phyloP scores from a whole-genome alignment of 1,140 invertebrate species.

The Ganaspis sp. region DNA sequence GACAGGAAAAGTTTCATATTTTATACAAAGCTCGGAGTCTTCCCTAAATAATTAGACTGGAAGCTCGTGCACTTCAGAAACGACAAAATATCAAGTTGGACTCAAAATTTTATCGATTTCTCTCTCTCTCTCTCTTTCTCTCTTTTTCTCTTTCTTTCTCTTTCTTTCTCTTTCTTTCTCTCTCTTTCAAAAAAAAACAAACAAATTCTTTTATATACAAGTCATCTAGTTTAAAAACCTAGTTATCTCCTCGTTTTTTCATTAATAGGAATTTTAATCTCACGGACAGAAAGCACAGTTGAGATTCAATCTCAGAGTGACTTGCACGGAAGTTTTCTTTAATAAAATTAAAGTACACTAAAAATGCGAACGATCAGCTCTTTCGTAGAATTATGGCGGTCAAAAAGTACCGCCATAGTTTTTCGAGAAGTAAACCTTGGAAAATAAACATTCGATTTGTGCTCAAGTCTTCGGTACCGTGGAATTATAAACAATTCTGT shows the following conservation, averaged over 20 bases:
- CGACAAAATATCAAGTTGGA: neutral
- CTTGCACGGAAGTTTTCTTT: conserved; percentile 16
- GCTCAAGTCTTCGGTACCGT: neutral
- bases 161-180: neutral
- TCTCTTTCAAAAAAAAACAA: neutral
- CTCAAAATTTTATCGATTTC: conserved; percentile 31
- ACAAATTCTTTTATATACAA: conserved; percentile 20
- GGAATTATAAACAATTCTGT: neutral
- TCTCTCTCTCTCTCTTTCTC: neutral
- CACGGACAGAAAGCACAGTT: neutral
- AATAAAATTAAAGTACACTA: neutral
- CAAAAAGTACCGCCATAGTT: conserved; percentile 5
- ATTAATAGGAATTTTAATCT: neutral
- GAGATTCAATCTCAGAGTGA: conserved; percentile 21
- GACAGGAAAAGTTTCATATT: conserved; percentile 47
- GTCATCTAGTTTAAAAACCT: conserved; percentile 14
- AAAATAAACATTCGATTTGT: conserved; percentile 11
- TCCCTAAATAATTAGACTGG: conserved; percentile 49
- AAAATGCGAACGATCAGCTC: conserved; percentile 7
- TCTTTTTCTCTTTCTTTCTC: too few relatives aligned
- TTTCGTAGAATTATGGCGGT: conserved; percentile 10
- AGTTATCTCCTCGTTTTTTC: conserved; percentile 16
- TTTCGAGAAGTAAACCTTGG: neutral
- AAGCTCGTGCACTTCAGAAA: conserved; percentile 45
- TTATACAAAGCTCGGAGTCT: conserved; percentile 52